Evolutionary conservation across 2,797 vertebrate species (phyloP).

Genomic region (Sebastes iracundus): DNA sequence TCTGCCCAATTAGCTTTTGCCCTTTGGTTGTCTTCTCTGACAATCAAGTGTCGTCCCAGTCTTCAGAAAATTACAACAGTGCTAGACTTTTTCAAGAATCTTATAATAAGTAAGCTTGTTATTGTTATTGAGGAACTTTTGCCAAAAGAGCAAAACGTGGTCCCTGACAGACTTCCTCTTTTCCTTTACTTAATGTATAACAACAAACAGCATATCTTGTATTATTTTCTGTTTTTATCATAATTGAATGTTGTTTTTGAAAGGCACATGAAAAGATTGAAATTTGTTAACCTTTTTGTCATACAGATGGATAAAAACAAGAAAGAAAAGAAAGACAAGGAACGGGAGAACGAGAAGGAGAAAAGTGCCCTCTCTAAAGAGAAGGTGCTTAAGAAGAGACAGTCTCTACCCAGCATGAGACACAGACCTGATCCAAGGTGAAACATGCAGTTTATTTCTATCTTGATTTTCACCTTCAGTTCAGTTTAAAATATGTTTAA

Average conservation of each 20-base stretch:
- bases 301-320: slow-evolving; percentile 87
- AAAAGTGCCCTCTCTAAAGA: slow-evolving; percentile 90
- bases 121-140: neutral
- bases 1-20: neutral
- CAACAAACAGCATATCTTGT: fast-evolving
- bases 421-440: slow-evolving; percentile 85
- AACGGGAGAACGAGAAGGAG: slow-evolving; percentile 95
- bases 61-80: neutral
- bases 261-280: neutral
- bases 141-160: neutral
- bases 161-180: neutral
- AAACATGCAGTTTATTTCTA: neutral
- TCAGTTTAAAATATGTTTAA: neutral
- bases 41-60: neutral
- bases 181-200: neutral
- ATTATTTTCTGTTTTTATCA: neutral
- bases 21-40: neutral
- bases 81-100: neutral
- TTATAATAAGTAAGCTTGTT: neutral
- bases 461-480: neutral
- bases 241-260: neutral
- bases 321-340: slow-evolving; percentile 97
- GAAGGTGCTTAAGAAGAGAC: slow-evolving; percentile 91
- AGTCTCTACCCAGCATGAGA: slow-evolving; percentile 85
- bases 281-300: neutral